A percentile compares a stretch with the other conserved stretches of the same genome.
Conservation (phyloP, 2,797 vertebrate genomes). For the Pelobates cultripes region DNA sequence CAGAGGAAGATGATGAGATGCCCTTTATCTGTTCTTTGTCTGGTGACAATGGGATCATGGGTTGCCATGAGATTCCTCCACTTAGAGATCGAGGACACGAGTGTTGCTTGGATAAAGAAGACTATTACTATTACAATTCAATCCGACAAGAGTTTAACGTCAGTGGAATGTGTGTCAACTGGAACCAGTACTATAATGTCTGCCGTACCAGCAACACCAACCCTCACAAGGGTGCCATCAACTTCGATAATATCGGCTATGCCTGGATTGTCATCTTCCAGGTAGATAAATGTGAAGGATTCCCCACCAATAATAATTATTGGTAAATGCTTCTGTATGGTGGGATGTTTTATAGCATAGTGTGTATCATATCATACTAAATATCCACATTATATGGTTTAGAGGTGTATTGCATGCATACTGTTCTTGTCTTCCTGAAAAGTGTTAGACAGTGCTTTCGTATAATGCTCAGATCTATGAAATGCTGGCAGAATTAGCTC, state of each 20-base stretch:
- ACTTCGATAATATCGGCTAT: constrained; percentile 97
- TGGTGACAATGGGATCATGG: constrained; percentile 97
- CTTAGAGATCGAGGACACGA: constrained; percentile 87
- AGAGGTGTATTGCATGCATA: too few species aligned
- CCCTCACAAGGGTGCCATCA: constrained; percentile 96
- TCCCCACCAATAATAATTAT: neutral
- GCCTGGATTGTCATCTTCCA: constrained; percentile 99
- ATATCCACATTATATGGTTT: too few species aligned
- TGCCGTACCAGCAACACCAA: constrained; percentile 89
- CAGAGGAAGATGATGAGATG: constrained; percentile 91
- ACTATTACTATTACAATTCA: constrained; percentile 83
- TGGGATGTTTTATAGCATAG: too few species aligned
- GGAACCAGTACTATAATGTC: constrained; percentile 94
- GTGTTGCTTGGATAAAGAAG: constrained; percentile 93
- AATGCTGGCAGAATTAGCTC: too few species aligned
- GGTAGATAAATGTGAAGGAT: constrained; percentile 66
- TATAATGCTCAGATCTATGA: too few species aligned
- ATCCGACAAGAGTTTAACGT: constrained; percentile 84
- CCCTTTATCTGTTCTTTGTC: constrained; percentile 96
- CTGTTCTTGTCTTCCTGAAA: too few species aligned
- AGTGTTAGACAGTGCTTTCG: too few species aligned
- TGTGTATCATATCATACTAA: too few species aligned
- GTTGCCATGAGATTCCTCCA: constrained; percentile 87
- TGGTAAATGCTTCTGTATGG: neutral
- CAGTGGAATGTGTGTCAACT: constrained; percentile 93